phyloP scores from a whole-genome alignment of 2,797 vertebrate species.

The Pangasius djambal region DNA sequence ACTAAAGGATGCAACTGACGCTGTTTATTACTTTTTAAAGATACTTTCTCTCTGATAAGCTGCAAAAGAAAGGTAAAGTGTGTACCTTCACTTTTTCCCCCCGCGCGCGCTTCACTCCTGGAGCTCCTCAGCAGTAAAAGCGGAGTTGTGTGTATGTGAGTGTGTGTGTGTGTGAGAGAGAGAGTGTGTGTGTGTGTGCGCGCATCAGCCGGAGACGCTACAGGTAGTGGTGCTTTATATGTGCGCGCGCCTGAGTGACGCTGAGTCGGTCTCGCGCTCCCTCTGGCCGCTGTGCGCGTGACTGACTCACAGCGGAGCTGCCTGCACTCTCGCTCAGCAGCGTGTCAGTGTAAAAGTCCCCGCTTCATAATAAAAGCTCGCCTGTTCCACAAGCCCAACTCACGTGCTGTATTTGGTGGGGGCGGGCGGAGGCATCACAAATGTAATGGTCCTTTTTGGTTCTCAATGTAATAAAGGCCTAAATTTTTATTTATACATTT shows the following conservation, averaged over 20 bases:
- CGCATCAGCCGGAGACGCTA: conserved; percentile 44
- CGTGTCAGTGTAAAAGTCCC: conserved; percentile 59
- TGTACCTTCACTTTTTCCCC: conserved; percentile 67
- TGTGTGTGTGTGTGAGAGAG: conserved; percentile 36
- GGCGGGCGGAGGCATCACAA: too few relatives aligned
- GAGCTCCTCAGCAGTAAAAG: conserved; percentile 56
- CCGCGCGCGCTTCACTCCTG: conserved; percentile 36
- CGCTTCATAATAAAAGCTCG: conserved; percentile 85
- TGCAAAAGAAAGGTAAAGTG: conserved; percentile 25
- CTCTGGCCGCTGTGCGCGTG: conserved; percentile 59
- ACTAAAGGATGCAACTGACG: neutral
- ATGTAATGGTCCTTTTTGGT: too few relatives aligned
- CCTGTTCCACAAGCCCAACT: neutral
- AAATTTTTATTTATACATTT: too few relatives aligned
- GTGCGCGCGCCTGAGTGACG: conserved; percentile 70
- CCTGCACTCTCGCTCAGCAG: neutral
- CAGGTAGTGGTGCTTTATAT: conserved; percentile 83
- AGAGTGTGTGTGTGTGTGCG: neutral
- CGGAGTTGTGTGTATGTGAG: conserved; percentile 39
- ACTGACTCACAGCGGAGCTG: conserved; percentile 63
- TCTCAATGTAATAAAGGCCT: too few relatives aligned
- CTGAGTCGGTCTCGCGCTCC: conserved; percentile 51
- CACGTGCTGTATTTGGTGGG: too few relatives aligned
- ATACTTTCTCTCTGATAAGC: neutral
- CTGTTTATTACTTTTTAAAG: neutral